These are phyloP conservation scores for Asteroscopus sphinx DNA, from an alignment of 2,888 invertebrate genomes.

Conservation along the genomic window DNA sequence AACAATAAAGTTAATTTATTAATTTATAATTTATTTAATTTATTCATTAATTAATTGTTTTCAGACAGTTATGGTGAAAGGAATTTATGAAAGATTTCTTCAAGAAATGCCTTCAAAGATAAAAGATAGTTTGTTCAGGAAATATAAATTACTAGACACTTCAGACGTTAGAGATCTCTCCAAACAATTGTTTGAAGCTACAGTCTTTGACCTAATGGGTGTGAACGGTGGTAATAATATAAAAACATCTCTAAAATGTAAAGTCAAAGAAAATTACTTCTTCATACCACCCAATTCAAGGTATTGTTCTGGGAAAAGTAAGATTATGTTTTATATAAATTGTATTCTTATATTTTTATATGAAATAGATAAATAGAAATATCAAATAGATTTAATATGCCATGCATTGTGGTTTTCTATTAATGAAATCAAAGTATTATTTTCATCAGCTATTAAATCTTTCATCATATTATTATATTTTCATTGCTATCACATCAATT, in stretches of 20 bases:
- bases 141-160: slow-evolving; percentile 74
- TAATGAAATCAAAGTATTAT: too few relatives aligned
- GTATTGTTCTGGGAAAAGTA: slow-evolving; percentile 75
- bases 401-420: too few relatives aligned
- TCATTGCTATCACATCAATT: too few relatives aligned
- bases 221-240: slow-evolving; percentile 90
- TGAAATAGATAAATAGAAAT: too few relatives aligned
- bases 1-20: too few relatives aligned
- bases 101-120: slow-evolving; percentile 58
- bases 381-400: too few relatives aligned
- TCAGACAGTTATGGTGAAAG: slow-evolving; percentile 70
- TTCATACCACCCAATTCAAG: slow-evolving; percentile 92
- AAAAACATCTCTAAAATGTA: slow-evolving; percentile 83
- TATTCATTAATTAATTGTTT: slow-evolving; percentile 46
- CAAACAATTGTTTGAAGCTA: slow-evolving; percentile 71
- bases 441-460: too few relatives aligned
- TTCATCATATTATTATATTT: background rate
- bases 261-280: slow-evolving; percentile 84
- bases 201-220: slow-evolving; percentile 68
- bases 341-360: background rate
- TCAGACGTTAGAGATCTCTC: slow-evolving; percentile 69
- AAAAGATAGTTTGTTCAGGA: slow-evolving; percentile 50
- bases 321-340: slow-evolving; percentile 3
- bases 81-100: slow-evolving; percentile 64
- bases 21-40: slow-evolving; percentile 13